Conservation (phyloP, 2,113 vertebrate genomes). For the Hydrolagus affinis region DNA sequence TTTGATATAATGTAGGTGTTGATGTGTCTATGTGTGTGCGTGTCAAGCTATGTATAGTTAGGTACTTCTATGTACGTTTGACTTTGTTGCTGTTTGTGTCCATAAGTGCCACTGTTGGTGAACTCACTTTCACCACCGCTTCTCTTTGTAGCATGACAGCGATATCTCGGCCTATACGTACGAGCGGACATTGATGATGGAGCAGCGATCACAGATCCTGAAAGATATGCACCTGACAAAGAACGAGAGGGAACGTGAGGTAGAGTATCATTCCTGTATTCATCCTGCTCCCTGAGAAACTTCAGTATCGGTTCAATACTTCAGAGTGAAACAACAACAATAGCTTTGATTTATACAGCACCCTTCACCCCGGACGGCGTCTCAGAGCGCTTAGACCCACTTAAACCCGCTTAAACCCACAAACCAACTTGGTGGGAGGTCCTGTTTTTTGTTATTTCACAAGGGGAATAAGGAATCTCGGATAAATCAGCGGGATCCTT, state of each 20-base stretch:
- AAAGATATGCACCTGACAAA: slow-evolving; percentile 97
- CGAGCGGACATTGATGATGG: slow-evolving; percentile 96
- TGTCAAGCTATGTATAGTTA: no score
- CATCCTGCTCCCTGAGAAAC: neutral
- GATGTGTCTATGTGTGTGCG: no score
- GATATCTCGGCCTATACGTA: slow-evolving; percentile 98
- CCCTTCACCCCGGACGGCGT: no score
- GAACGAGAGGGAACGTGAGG: slow-evolving; percentile 91
- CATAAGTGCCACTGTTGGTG: neutral
- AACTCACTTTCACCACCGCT: neutral
- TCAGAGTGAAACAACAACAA: neutral
- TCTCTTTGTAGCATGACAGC: slow-evolving; percentile 72
- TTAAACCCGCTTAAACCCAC: neutral
- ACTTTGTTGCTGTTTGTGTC: neutral
- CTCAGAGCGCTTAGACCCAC: no score
- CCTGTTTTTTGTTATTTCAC: neutral
- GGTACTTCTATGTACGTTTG: no score
- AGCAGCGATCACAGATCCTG: slow-evolving; percentile 94
- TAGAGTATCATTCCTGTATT: slow-evolving; percentile 41
- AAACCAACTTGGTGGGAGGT: neutral
- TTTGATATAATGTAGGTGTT: no score
- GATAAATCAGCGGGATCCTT: no score
- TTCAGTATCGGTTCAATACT: neutral
- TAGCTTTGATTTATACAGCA: no score
- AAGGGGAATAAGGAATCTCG: no score